Evolutionary conservation across 64 coral and sea anemone genomes (phyloP), one percentile per base, ranked within the genome.

Genomic region (Actinia equina): DNA sequence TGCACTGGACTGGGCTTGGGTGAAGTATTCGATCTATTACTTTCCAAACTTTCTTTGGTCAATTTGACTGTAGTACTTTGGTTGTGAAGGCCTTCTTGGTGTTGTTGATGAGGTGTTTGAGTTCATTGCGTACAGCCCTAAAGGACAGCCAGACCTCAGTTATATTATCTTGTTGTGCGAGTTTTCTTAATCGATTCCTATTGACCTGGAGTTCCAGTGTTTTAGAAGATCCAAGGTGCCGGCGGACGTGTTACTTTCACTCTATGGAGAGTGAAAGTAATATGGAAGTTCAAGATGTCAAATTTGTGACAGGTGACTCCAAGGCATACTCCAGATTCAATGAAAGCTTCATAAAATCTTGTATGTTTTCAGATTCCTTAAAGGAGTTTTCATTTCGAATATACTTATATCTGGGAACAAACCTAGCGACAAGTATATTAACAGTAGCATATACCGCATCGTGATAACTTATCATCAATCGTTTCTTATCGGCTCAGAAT

Each of bases 241-340:
- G 91, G 86, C 49, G 92, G 88, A 26, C 92, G 17, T 42, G 88
- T 94, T 27, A 89, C 52, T 54, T 84, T 69, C n/a, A 90, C 64
- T 22, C 78, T 30, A 41, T 58, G 16, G 14, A 86, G 71, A 22
- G 87, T 69, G 6, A 82, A 88, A 23, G 37, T 20, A 44, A 94
- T 78, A 43, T 89, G 61, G 30, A 44, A 84, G 22, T 93, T 93
- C 19, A 94, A 82, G 17, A 43, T 42, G 15, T 82, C 88, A 17
- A 94, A 63, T 74, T 89, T 46, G 86, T 94, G 88, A 56, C 83
- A 53, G 77, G 92, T 42, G 89, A 74, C 52, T 89, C 87, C 22
- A 83, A 54, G 19, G 84, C 85, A 74, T 82, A 89, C 15, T 89
- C 70, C 69, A 89, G 3, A 44, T 54, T 70, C 1, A 85, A n/a